Conservation (phyloP, 2,888 invertebrate genomes). For the Tolmerus cingulatus region DNA sequence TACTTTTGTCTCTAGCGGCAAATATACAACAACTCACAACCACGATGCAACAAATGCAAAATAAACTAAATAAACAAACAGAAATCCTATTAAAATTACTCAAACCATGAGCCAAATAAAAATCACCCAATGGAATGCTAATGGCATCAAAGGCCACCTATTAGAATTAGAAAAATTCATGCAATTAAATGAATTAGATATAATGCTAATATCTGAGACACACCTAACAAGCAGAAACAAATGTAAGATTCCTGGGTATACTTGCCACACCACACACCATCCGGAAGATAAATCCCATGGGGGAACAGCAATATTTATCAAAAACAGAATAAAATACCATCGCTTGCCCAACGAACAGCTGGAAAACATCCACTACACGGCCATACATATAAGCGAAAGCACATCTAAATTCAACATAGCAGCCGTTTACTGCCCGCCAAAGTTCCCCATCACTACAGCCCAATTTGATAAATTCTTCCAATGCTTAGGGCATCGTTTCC, state of each 20-base stretch:
- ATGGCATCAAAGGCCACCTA: neutral
- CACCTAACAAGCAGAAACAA: neutral
- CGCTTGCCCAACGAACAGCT: neutral
- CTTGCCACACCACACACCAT: neutral
- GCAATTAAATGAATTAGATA: neutral
- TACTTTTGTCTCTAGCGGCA: neutral
- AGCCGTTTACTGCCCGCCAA: neutral
- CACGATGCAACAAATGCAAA: neutral
- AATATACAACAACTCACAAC: neutral
- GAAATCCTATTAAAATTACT: neutral
- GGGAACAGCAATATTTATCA: neutral
- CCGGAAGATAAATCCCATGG: neutral
- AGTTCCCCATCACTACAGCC: neutral
- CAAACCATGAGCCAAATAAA: neutral
- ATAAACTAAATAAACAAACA: neutral
- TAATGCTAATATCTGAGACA: neutral
- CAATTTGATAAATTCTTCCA: neutral
- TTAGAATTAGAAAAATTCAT: neutral
- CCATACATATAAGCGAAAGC: neutral
- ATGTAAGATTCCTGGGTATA: neutral
- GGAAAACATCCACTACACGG: neutral
- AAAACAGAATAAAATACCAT: neutral
- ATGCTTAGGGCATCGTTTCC: neutral
- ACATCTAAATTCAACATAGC: neutral
- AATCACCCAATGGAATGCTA: neutral